A percentile compares a stretch with the other conserved stretches of the same genome.
Evolutionary conservation across 2,113 vertebrate genomes (phyloP).

Genomic region (Lates calcarifer): DNA sequence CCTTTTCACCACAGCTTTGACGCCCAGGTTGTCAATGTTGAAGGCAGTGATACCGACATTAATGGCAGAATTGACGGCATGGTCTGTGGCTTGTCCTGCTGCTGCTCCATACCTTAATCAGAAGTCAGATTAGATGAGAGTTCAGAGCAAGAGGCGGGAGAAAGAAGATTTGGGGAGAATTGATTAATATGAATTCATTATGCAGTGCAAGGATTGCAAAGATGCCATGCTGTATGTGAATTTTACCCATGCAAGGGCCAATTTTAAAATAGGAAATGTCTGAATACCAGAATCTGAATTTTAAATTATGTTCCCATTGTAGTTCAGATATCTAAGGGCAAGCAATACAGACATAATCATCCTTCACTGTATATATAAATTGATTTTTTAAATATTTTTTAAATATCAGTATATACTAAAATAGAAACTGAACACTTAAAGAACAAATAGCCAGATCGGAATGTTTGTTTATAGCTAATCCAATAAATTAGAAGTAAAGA

Average conservation of each 20-base stretch:
- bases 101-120: slow-evolving; percentile 92
- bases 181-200: too few species aligned
- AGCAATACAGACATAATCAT: not conserved
- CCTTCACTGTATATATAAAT: not conserved
- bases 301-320: not conserved
- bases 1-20: slow-evolving; percentile 95
- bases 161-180: slow-evolving; percentile 27
- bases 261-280: slow-evolving; percentile 1
- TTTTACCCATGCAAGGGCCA: slow-evolving; percentile 60
- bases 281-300: not conserved
- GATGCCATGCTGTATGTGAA: slow-evolving; percentile 32
- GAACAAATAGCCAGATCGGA: not conserved
- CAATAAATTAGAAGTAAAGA: not conserved
- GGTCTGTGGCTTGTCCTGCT: slow-evolving; percentile 93
- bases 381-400: not conserved
- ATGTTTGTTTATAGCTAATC: not conserved
- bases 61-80: slow-evolving; percentile 94
- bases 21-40: slow-evolving; percentile 95
- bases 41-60: slow-evolving; percentile 94
- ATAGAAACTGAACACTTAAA: not conserved
- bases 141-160: slow-evolving; percentile 28
- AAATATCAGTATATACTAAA: not conserved
- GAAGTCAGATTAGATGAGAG: slow-evolving; percentile 55
- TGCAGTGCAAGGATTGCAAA: slow-evolving; percentile 12
- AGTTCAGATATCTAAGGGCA: not conserved